Evolutionary conservation across 2,888 invertebrate genomes (phyloP).

Genomic region (Xestia sexstrigata): DNA sequence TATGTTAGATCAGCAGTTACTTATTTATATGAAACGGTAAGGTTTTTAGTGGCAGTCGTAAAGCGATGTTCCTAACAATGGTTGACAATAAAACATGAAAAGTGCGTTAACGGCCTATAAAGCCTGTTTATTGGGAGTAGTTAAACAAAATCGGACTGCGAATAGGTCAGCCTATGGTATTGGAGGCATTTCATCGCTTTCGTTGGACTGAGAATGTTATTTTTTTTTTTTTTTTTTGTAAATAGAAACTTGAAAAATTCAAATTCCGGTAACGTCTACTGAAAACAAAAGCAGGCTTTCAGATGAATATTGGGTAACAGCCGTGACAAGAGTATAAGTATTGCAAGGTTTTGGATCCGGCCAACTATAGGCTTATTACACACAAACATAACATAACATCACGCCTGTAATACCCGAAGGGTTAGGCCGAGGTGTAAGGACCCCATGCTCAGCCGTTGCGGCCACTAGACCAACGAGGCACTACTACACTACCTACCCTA

Average conservation of each 20-base stretch:
- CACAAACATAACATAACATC: too few species aligned
- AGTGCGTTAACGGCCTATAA: constrained; percentile 88
- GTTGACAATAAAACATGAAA: constrained; percentile 88
- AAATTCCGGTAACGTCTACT: not conserved
- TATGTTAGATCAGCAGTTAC: constrained; percentile 73
- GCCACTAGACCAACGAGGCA: too few species aligned
- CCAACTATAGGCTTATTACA: not conserved
- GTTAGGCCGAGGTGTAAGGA: too few species aligned
- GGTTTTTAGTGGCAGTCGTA: constrained; percentile 83
- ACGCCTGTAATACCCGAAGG: too few species aligned
- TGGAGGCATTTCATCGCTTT: constrained; percentile 54
- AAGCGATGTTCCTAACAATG: constrained; percentile 86
- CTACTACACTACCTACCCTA: too few species aligned
- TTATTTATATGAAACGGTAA: constrained; percentile 80
- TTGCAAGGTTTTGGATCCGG: not conserved
- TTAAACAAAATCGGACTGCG: constrained; percentile 79
- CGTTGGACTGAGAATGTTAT: constrained; percentile 40
- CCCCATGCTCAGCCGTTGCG: too few species aligned
- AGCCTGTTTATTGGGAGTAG: constrained; percentile 84
- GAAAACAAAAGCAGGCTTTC: not conserved
- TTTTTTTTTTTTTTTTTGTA: constrained; percentile 1
- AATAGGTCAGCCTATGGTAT: constrained; percentile 65
- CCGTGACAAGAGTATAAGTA: too few species aligned
- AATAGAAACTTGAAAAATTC: not conserved
- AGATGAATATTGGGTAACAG: not conserved